These are phyloP conservation scores for Cotesia glomerata DNA, from an alignment of 1,140 invertebrate species.

Conservation along the genomic window DNA sequence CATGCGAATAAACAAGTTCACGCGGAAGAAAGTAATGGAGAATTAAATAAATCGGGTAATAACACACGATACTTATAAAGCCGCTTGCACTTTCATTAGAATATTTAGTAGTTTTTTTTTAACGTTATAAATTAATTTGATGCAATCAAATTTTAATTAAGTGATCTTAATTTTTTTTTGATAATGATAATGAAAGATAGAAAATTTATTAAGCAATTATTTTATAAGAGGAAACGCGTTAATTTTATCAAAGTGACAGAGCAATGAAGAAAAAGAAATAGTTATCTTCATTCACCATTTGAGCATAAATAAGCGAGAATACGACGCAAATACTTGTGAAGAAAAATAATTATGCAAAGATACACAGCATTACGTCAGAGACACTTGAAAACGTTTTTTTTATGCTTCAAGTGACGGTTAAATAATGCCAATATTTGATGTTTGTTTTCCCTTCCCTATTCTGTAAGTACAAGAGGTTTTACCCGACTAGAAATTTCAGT, in stretches of 20 bases:
- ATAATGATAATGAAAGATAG: too few relatives aligned
- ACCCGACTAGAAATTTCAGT: too few relatives aligned
- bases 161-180: too few relatives aligned
- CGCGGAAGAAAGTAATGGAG: not conserved
- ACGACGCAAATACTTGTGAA: not conserved
- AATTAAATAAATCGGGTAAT: not conserved
- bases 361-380: not conserved
- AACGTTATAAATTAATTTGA: too few relatives aligned
- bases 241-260: too few relatives aligned
- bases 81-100: not conserved
- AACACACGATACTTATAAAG: not conserved
- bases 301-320: not conserved
- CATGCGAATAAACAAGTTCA: constrained; percentile 6
- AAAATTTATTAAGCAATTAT: too few relatives aligned
- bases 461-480: too few relatives aligned
- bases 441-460: not conserved
- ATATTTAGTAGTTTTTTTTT: too few relatives aligned
- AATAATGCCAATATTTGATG: not conserved
- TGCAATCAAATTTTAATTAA: too few relatives aligned
- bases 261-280: too few relatives aligned
- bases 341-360: constrained; percentile 13
- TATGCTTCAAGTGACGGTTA: not conserved
- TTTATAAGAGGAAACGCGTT: too few relatives aligned
- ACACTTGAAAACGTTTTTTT: not conserved
- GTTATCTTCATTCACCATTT: not conserved